Evolutionary conservation across 2,113 vertebrate genomes (phyloP), one percentile per base, ranked within the genome.

Genomic region (Archocentrus centrarchus): DNA sequence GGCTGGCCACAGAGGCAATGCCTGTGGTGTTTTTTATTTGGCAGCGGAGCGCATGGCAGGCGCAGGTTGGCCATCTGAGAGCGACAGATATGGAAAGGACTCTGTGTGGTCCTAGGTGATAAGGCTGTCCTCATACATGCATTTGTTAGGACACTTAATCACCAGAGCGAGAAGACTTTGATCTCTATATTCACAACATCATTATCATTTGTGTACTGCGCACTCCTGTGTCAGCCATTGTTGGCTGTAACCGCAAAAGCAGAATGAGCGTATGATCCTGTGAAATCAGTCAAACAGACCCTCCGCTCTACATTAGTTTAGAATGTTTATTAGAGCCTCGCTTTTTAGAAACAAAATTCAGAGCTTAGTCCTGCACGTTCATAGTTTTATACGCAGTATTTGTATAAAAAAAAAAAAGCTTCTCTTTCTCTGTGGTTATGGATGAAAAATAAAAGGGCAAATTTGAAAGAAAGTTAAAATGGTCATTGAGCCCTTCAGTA

Each of bases 101-200:
- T 91, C 85, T 87, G 92, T 90, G 91, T 94, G 94, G 91, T 88
- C 84, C 77, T 82, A 86, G 90, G 92, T 92, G 95, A 96, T 96
- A 96, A 95, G 92, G 83, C 86, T 84, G 93, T 93, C 88, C 83
- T 86, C 87, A 66, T 84, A 88, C 87, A 83, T 84, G 83, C 82
- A 86, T 92, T 92, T 92, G 92, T 93, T 93, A 82, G 91, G 85
- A 91, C 50, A 83, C 90, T 82, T 93, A 93, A 93, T 93, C 86
- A 80, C 82, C 76, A 58, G 83, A 83, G 84, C 75, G 53, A 75
- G 86, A 84, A 88, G 79, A 91, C 93, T 93, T 93, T 92, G 89
- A 94, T 95, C 92, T 93, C 91, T 93, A 84, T 92, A 90, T 93
- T 94, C 90, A 90, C 91, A 91, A 84, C 91, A 89, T 92, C 82